Conservation (phyloP, 2,113 vertebrate genomes). For the Himantopus leucocephalus region DNA sequence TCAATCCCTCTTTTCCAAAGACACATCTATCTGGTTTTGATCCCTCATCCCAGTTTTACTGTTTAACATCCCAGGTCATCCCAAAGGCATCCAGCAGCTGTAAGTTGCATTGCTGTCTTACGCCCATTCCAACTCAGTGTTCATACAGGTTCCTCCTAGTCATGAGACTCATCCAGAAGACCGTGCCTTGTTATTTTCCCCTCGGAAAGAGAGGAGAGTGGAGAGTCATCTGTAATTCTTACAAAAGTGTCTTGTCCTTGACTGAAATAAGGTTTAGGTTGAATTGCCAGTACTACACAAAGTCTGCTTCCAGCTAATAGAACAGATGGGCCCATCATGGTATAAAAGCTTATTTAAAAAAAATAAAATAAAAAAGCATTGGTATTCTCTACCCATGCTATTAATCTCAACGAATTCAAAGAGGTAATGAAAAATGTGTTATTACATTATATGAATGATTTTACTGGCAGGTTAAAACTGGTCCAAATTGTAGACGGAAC, state of each 20-base stretch:
- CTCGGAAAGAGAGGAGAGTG: no score
- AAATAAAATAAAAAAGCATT: neutral
- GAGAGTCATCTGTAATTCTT: neutral
- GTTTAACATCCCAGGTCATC: neutral
- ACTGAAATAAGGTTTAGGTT: neutral
- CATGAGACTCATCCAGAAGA: neutral
- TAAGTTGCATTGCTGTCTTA: neutral
- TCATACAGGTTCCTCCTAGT: neutral
- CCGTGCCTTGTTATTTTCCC: neutral
- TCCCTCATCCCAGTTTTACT: neutral
- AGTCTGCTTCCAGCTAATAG: neutral
- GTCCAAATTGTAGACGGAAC: neutral
- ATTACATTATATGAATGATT: neutral
- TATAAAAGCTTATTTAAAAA: neutral
- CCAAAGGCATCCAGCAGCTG: neutral
- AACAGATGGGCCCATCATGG: neutral
- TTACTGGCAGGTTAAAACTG: neutral
- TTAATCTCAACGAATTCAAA: neutral
- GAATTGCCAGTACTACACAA: neutral
- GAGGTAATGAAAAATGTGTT: neutral
- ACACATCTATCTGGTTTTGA: neutral
- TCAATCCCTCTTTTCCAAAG: neutral
- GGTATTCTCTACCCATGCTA: neutral
- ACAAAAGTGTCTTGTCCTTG: neutral
- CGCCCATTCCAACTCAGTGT: rapidly evolving